phyloP scores from a whole-genome alignment of 2,888 invertebrate genomes.

The Amblyteles armatorius region DNA sequence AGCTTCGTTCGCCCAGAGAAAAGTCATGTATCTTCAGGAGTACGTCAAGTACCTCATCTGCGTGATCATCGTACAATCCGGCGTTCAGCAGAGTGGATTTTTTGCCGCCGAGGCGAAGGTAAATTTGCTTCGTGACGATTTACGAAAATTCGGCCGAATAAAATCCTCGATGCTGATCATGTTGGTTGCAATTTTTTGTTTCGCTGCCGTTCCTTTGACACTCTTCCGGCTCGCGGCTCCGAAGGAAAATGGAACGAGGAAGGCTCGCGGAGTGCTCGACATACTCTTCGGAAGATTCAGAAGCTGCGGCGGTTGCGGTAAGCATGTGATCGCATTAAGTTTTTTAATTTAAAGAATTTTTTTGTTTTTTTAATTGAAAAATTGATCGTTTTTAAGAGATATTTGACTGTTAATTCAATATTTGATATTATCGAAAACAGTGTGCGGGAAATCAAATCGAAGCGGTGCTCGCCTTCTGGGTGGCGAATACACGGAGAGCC shows the following conservation, averaged over 20 bases:
- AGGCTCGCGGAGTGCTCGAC: slow-evolving; percentile 78
- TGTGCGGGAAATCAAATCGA: slow-evolving; percentile 85
- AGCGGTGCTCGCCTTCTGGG: slow-evolving; percentile 83
- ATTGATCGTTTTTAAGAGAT: background rate
- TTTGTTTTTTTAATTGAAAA: too few species aligned
- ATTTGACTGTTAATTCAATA: background rate
- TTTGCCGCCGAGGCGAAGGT: slow-evolving; percentile 49
- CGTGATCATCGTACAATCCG: slow-evolving; percentile 52
- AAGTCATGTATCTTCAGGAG: slow-evolving; percentile 80
- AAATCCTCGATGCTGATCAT: too few species aligned
- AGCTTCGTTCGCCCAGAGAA: slow-evolving; percentile 67
- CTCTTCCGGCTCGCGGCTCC: background rate
- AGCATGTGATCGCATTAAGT: slow-evolving; percentile 65
- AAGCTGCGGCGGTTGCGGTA: slow-evolving; percentile 80
- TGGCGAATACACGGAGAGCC: slow-evolving; percentile 85
- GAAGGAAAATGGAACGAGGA: slow-evolving; percentile 63
- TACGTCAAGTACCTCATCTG: slow-evolving; percentile 78
- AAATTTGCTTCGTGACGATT: background rate
- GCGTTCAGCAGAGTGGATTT: slow-evolving; percentile 27
- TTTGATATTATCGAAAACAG: slow-evolving; percentile 73
- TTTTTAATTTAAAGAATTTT: slow-evolving; percentile 7
- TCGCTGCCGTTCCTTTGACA: background rate
- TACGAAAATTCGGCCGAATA: too few species aligned
- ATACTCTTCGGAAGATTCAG: slow-evolving; percentile 78
- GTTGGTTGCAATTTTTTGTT: background rate